These are phyloP conservation scores for Agelastica alni DNA, from an alignment of 2,888 invertebrate genomes.

Conservation along the genomic window DNA sequence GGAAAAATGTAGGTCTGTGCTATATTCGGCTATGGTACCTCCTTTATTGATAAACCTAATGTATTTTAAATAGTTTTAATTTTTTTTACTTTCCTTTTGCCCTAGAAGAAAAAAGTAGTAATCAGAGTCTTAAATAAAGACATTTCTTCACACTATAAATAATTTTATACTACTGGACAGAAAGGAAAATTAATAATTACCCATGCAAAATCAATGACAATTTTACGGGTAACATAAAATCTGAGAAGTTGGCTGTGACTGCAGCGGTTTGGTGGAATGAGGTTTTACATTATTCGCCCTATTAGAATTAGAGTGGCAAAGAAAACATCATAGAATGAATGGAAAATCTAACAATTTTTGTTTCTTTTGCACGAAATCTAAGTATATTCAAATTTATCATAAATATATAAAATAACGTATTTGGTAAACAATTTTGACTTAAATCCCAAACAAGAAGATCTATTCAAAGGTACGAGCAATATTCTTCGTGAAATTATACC, in stretches of 20 bases:
- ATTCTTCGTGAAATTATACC: no score
- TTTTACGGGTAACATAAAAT: slow-evolving; percentile 17
- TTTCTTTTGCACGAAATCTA: neutral
- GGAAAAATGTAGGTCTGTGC: slow-evolving; percentile 20
- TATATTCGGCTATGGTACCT: slow-evolving; percentile 18
- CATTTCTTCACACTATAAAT: no score
- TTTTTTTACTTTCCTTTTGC: slow-evolving; percentile 1
- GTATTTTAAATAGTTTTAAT: slow-evolving; percentile 16
- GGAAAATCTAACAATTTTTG: no score
- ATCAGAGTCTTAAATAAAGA: slow-evolving; percentile 3
- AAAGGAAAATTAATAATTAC: slow-evolving; percentile 2
- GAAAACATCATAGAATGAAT: slow-evolving; percentile 13
- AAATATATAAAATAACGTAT: slow-evolving; percentile 12
- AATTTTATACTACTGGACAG: slow-evolving; percentile 10
- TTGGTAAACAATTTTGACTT: no score
- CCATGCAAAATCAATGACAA: slow-evolving; percentile 5
- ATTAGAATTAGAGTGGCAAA: slow-evolving; percentile 2
- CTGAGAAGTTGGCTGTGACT: slow-evolving; percentile 14
- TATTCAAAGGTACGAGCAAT: slow-evolving; percentile 1
- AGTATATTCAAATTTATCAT: slow-evolving; percentile 10
- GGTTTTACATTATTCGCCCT: slow-evolving; percentile 6
- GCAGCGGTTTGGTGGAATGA: slow-evolving; percentile 8
- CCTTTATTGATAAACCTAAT: slow-evolving; percentile 6
- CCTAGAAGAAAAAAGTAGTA: slow-evolving; percentile 1
- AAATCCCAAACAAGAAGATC: no score